Base-by-base conservation (phyloP, 2,888 invertebrate species). In the Andrena fulva region DNA sequence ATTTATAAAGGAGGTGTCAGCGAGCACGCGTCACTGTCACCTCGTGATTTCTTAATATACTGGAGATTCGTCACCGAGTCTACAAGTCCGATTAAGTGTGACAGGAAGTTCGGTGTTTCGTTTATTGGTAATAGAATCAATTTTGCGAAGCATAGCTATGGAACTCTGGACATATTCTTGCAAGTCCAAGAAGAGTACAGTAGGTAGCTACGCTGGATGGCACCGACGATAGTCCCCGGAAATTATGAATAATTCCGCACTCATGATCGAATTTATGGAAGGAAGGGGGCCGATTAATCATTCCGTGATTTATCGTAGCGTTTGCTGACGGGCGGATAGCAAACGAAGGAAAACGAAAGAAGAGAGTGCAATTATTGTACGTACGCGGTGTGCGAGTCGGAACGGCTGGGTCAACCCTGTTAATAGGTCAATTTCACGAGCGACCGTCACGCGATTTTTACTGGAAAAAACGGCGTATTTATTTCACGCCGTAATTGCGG, bases 381-480 rank as follows among this genome's bases (percentile, higher is more conserved):
- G 50, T 35, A 10, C 29, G 42, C 42, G 16, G 48, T 16, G 24
- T 16, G 59, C 54, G 59, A 68, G 50, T 50, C 71, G 81, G 33
- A 67, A 75, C 50, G 73, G 56, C 56, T 16, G 68, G 87, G 88
- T 88, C 87, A 87, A 52, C 42, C 60, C 70, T 50, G 80, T 87
- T 88, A 80, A 87, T 77, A 64, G 79, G 80, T 88, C 77, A 88
- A 88, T 79, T 81, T 60, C 76, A 48, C 60, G 68, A 52, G 20
- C 66, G 56, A 31, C 48, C n/a, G 74, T 76, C 74, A 72, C 76
- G 73, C 73, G 67, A 87, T 80, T 87, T 88, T 87, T 86, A 10
- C 50, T 35, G 12, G 42, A 79, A 77, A 77, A 70, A 73, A 29
- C 66, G 50, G 33, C 33, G 69, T 82, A 85, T 83, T 88, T 86